Evolutionary conservation across 2,113 vertebrate genomes (phyloP).

Genomic region (Tachycineta bicolor): DNA sequence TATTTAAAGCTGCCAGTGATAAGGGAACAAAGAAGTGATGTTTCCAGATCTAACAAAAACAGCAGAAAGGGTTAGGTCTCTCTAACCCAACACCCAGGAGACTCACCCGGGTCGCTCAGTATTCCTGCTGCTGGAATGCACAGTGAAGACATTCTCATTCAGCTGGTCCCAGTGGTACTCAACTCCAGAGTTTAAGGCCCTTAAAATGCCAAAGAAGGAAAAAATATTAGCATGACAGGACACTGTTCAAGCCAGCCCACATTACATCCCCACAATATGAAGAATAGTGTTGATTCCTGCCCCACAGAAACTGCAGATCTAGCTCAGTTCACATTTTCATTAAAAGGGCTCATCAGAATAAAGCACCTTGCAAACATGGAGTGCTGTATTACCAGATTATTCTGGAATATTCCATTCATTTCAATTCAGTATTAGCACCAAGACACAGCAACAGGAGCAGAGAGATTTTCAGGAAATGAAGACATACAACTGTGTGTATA

Average conservation of each 20-base stretch:
- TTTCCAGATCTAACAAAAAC: neutral
- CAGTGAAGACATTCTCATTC: conserved; percentile 88
- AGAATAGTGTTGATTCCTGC: neutral
- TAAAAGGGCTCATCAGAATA: neutral
- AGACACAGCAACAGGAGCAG: neutral
- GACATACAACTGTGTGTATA: neutral
- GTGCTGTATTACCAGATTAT: neutral
- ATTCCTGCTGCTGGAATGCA: conserved; percentile 87
- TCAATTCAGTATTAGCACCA: neutral
- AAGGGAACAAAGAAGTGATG: neutral
- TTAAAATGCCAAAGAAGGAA: conserved; percentile 65
- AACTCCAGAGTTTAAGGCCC: conserved; percentile 91
- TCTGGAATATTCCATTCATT: neutral
- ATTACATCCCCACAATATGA: neutral
- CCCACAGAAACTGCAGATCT: neutral
- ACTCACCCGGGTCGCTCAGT: conserved; percentile 91
- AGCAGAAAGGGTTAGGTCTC: neutral
- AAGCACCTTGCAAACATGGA: neutral
- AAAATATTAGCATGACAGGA: neutral
- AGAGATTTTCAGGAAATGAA: conserved; percentile 18
- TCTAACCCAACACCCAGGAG: neutral
- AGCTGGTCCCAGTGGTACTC: conserved; percentile 91
- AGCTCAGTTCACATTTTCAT: neutral
- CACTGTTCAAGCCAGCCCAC: neutral
- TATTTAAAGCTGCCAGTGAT: neutral